Evolutionary conservation across 2,113 vertebrate species (phyloP), one percentile per base, ranked within the genome.

Genomic region (Alligator sinensis): DNA sequence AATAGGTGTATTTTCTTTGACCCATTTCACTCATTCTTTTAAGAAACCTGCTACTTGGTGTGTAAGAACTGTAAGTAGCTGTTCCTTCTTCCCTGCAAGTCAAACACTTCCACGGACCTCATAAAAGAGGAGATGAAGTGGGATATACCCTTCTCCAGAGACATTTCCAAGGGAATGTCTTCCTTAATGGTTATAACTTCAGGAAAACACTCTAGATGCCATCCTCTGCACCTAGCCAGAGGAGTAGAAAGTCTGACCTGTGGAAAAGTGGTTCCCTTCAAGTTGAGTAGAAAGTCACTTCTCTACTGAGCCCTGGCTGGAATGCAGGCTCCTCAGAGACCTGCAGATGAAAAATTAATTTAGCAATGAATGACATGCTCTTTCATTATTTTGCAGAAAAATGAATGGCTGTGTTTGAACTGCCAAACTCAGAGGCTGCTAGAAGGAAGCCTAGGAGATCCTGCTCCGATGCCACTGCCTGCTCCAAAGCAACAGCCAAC

Each of bases 371-470:
- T 66, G 4, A 12, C 66, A 84, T 91, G 27, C 85, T 94, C 47
- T 96, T 28, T 96, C 87, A 9, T 80, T 98, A 85, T 98, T 91
- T 98, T 99, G 92, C 98, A 99, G 99, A 99, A 99, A 97, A 99
- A 99, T 47, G 99, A 99, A 98, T 99, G 99, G 99, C 98, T 99
- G 63, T 99, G 99, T 97, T 98, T 99, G 98, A 99, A 99, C 98
- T 99, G 99, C 98, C 99, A 99, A 99, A 99, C 99, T 17, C 98
- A 99, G 97, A 98, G 99, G 94, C 98, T 99, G 84, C 98, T 99
- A 12, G 99, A 99, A 88, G 99, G 99, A 96, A 98, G 98, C 96
- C 97, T 99, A 57, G 99, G 99, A 60, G 99, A 99, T 92, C 98
- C 98, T 38, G 91, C 97, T 84, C 98, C 99, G 2, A 90, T 95